Conservation (phyloP, 2,797 vertebrate species). For the Gephyroberyx darwinii region DNA sequence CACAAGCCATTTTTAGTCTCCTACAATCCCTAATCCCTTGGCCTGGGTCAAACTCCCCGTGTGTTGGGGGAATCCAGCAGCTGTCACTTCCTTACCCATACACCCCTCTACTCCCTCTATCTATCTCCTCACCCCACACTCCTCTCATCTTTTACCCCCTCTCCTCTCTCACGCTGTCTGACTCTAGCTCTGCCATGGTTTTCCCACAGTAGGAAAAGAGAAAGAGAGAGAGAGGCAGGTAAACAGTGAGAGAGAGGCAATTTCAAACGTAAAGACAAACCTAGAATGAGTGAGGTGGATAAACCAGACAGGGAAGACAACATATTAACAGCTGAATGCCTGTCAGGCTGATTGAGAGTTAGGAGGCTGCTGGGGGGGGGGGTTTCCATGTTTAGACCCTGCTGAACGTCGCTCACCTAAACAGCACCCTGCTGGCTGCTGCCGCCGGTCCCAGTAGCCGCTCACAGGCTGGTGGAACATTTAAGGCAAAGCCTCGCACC, state of each 20-base stretch:
- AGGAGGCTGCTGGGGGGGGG: too few species aligned
- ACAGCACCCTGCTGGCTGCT: too few species aligned
- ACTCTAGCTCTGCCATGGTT: neutral
- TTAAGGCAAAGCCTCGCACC: constrained; percentile 15
- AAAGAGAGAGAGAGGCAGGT: neutral
- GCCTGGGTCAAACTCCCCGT: constrained; percentile 34
- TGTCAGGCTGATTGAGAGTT: too few species aligned
- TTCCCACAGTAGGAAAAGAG: constrained; percentile 1
- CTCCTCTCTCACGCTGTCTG: neutral
- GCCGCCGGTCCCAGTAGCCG: constrained; percentile 2
- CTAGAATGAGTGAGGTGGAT: neutral
- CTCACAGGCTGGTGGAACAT: constrained; percentile 25
- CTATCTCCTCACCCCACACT: constrained; percentile 32
- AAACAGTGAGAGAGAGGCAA: neutral
- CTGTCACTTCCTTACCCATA: constrained; percentile 34
- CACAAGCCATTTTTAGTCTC: constrained; percentile 43
- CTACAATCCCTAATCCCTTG: constrained; percentile 24
- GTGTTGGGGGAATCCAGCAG: constrained; percentile 32
- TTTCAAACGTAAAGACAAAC: neutral
- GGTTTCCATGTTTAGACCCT: constrained; percentile 67
- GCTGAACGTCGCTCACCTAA: constrained; percentile 7
- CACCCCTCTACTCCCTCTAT: neutral
- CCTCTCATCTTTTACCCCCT: constrained; percentile 7
- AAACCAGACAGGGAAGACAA: constrained; percentile 31
- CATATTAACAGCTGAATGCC: constrained; percentile 13